These are phyloP conservation scores for Phyllotreta striolata DNA, from an alignment of 2,888 invertebrate genomes.

Conservation along the genomic window DNA sequence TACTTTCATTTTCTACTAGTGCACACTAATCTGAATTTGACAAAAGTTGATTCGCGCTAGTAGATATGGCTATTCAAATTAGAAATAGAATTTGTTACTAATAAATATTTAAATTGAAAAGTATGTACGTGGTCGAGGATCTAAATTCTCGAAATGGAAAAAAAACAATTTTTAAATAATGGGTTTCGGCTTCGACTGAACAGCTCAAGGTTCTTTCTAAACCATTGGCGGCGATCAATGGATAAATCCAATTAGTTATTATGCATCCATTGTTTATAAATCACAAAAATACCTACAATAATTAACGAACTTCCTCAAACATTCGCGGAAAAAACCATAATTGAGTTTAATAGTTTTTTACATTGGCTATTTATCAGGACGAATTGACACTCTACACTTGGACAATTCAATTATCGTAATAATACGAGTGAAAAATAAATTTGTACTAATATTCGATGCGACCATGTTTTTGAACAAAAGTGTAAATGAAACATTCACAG, in stretches of 20 bases:
- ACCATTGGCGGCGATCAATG: slow-evolving; percentile 48
- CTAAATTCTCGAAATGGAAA: slow-evolving; percentile 48
- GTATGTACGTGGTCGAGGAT: slow-evolving; percentile 46
- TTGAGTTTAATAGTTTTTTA: no score
- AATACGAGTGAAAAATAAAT: no score
- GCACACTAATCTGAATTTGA: no score
- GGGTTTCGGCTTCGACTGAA: slow-evolving; percentile 47
- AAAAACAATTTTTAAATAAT: slow-evolving; percentile 45
- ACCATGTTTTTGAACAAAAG: slow-evolving; percentile 41
- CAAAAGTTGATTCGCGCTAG: slow-evolving; percentile 32
- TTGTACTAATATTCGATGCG: no score
- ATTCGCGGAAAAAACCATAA: slow-evolving; percentile 15
- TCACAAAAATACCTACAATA: background rate
- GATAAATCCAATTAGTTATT: slow-evolving; percentile 2
- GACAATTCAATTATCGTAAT: no score
- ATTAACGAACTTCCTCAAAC: slow-evolving; percentile 25
- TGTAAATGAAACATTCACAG: slow-evolving; percentile 52
- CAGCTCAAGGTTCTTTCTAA: slow-evolving; percentile 53
- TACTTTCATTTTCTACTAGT: slow-evolving; percentile 9
- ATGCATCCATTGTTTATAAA: background rate
- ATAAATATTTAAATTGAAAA: slow-evolving; percentile 48
- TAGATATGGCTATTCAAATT: slow-evolving; percentile 48
- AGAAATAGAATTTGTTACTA: slow-evolving; percentile 39
- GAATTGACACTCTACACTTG: no score
- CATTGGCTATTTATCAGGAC: no score